Percentiles rank a stretch among this genome's conserved stretches.
Evolutionary conservation across 2,113 vertebrate species (phyloP).

Genomic region (Phylloscopus whistleri): DNA sequence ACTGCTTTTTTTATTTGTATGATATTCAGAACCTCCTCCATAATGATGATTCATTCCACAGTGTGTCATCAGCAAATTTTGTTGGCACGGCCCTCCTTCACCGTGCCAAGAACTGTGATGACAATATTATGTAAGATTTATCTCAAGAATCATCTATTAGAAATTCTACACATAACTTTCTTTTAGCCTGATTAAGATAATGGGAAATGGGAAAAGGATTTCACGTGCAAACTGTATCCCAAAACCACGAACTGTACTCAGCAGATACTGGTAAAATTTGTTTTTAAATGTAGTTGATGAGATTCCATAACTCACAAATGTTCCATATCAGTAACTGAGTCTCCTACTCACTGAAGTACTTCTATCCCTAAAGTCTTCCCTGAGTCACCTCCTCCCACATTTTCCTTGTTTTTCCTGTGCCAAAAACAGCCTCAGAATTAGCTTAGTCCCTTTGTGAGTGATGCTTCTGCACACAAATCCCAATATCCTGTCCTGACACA

Average conservation of each 20-base stretch:
- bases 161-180: background rate
- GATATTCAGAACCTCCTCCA: conserved; percentile 27
- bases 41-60: conserved; percentile 43
- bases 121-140: conserved; percentile 48
- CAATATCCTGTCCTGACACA: background rate
- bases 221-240: background rate
- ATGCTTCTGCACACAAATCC: background rate
- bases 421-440: background rate
- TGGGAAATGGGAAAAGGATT: background rate
- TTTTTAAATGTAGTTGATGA: background rate
- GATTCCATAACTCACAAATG: background rate
- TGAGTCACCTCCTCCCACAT: background rate
- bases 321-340: background rate
- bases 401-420: background rate
- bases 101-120: background rate
- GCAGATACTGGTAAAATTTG: background rate
- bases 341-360: background rate
- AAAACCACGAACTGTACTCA: background rate
- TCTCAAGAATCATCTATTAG: conserved; percentile 7
- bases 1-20: background rate
- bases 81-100: background rate
- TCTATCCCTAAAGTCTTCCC: background rate
- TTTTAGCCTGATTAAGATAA: background rate
- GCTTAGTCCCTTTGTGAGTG: background rate
- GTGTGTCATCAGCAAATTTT: conserved; percentile 51